These are phyloP conservation scores for Drosophila carrolli DNA, from an alignment of 1,140 invertebrate genomes.

Conservation along the genomic window DNA sequence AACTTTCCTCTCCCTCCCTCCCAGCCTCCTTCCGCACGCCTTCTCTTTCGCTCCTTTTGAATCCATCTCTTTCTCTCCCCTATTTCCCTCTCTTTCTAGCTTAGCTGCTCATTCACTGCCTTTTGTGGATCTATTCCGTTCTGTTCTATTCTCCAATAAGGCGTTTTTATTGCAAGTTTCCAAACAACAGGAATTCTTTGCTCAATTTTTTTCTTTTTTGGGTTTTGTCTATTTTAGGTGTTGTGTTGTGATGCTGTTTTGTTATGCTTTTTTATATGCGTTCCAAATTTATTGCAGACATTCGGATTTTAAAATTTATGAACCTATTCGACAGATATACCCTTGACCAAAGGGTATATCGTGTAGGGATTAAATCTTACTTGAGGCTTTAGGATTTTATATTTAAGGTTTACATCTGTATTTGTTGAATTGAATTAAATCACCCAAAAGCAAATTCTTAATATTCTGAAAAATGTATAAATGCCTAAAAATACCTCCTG, in stretches of 20 bases:
- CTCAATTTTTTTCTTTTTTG: slow-evolving; percentile 41
- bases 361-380: not conserved
- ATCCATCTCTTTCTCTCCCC: not conserved
- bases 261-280: slow-evolving; percentile 61
- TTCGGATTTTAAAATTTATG: slow-evolving; percentile 72
- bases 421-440: no score
- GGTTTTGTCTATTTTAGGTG: slow-evolving; percentile 73
- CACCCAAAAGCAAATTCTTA: no score
- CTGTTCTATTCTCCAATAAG: slow-evolving; percentile 48
- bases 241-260: slow-evolving; percentile 55
- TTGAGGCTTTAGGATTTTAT: not conserved
- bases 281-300: slow-evolving; percentile 79
- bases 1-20: slow-evolving; percentile 45
- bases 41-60: not conserved
- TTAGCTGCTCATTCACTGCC: slow-evolving; percentile 20
- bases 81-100: slow-evolving; percentile 1
- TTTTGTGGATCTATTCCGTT: slow-evolving; percentile 49
- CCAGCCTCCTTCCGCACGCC: slow-evolving; percentile 20
- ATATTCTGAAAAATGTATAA: no score
- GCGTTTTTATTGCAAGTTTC: slow-evolving; percentile 69
- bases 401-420: no score
- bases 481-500: no score
- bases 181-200: slow-evolving; percentile 66
- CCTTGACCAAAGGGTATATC: slow-evolving; percentile 1
- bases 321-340: slow-evolving; percentile 21